Percentiles rank a stretch among this genome's conserved stretches.
These are phyloP conservation scores for Drosophila phalerata DNA, from an alignment of 2,888 invertebrate genomes.

Conservation along the genomic window DNA sequence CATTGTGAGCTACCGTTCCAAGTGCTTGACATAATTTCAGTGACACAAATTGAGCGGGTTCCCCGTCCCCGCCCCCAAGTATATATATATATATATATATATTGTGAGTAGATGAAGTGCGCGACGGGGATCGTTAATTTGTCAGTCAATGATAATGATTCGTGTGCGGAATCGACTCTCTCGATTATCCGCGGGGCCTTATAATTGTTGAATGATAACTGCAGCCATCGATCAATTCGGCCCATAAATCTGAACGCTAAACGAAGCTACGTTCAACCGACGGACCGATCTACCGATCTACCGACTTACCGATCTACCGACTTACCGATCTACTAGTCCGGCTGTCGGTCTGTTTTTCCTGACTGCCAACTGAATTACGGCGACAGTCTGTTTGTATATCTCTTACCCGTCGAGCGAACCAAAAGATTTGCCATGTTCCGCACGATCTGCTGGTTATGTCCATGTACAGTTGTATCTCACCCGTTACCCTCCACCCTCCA, in stretches of 20 bases:
- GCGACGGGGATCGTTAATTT: constrained; percentile 67
- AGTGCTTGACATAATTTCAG: constrained; percentile 74
- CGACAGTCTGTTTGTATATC: constrained; percentile 65
- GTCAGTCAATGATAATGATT: constrained; percentile 75
- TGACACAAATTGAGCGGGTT: constrained; percentile 57
- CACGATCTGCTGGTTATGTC: constrained; percentile 56
- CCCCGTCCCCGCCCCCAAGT: constrained; percentile 1
- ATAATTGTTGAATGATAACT: constrained; percentile 82
- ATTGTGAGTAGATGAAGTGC: constrained; percentile 42
- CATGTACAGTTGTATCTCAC: constrained; percentile 49
- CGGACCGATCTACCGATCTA: neutral
- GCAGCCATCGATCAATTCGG: constrained; percentile 70
- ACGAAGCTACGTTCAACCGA: constrained; percentile 31
- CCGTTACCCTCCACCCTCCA: constrained; percentile 12
- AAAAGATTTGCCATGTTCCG: constrained; percentile 52
- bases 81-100: too few species aligned
- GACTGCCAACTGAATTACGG: constrained; percentile 62
- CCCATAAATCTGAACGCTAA: constrained; percentile 71
- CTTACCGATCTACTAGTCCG: constrained; percentile 2
- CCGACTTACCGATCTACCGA: neutral
- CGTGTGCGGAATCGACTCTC: constrained; percentile 25
- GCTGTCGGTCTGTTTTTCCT: constrained; percentile 28
- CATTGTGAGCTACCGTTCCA: constrained; percentile 70
- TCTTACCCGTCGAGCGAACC: constrained; percentile 34
- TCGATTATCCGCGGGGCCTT: constrained; percentile 45